Conservation (phyloP, 2,113 vertebrate species). For the Amia ocellicauda region DNA sequence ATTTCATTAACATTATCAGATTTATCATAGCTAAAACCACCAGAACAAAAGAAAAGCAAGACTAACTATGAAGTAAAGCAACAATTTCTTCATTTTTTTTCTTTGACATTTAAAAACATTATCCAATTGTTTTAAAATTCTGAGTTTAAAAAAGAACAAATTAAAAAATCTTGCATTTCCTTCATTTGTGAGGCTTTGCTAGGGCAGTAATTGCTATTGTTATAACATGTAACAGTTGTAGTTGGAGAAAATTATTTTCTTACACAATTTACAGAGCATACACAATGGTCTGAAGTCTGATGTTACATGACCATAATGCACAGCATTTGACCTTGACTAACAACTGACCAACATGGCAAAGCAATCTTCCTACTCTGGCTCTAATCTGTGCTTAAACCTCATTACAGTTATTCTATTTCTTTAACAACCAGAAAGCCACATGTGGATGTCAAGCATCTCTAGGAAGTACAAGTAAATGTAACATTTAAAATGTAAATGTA, state of each 20-base stretch:
- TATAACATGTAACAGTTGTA: background rate
- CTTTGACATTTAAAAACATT: background rate
- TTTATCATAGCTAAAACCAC: too few species aligned
- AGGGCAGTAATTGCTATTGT: background rate
- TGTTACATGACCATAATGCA: background rate
- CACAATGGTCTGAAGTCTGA: background rate
- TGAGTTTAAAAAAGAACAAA: background rate
- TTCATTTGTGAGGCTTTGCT: slow-evolving; percentile 13
- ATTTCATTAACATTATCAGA: too few species aligned
- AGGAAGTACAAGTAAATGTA: background rate
- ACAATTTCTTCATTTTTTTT: too few species aligned
- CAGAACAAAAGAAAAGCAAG: too few species aligned
- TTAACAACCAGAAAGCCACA: background rate
- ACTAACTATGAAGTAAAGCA: too few species aligned
- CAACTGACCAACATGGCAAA: background rate
- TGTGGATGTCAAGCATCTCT: background rate
- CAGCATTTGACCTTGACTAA: background rate
- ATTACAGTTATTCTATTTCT: too few species aligned
- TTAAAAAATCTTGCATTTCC: background rate
- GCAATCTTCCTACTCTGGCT: background rate
- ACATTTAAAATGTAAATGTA: too few species aligned
- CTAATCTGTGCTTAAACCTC: too few species aligned
- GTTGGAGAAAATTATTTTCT: background rate
- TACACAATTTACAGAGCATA: background rate
- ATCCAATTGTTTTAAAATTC: too few species aligned